phyloP scores from a whole-genome alignment of 2,797 vertebrate species.

The Chelmon rostratus region DNA sequence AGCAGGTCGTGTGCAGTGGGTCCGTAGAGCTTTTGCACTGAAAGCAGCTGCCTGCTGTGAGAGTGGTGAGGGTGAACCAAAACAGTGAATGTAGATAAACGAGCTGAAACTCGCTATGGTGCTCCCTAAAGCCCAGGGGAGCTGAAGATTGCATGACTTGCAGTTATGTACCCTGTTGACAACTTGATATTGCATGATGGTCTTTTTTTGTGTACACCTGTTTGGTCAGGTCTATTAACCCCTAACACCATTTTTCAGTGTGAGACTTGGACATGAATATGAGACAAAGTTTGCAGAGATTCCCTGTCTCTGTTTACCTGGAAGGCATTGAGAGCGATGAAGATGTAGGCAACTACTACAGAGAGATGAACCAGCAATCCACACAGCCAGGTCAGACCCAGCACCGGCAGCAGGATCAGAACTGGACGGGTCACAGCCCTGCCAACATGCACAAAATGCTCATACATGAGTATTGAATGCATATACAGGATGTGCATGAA shows the following conservation, averaged over 20 bases:
- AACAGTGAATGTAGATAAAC: not conserved
- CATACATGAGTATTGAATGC: not conserved
- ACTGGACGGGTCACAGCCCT: slow-evolving; percentile 92
- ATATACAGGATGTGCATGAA: not conserved
- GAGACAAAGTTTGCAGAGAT: not conserved
- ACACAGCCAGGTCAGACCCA: slow-evolving; percentile 95
- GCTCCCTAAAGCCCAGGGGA: too few species aligned
- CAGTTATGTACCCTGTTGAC: not conserved
- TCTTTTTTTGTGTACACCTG: not conserved
- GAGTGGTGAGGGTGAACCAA: not conserved
- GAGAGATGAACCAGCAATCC: slow-evolving; percentile 92
- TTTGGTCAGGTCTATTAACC: not conserved
- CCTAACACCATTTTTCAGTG: not conserved
- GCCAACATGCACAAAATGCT: slow-evolving; percentile 7
- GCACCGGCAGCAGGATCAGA: slow-evolving; percentile 91
- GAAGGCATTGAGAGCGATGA: slow-evolving; percentile 92
- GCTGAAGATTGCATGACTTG: not conserved
- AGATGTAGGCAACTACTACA: slow-evolving; percentile 88
- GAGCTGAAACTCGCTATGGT: not conserved
- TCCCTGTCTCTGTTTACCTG: slow-evolving; percentile 86
- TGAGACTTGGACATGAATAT: not conserved
- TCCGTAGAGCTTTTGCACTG: not conserved
- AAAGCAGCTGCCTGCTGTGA: not conserved
- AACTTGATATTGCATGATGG: not conserved
- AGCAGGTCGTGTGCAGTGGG: not conserved